Base-by-base conservation (phyloP, 2,797 vertebrate species). In the Hippopotamyrus pictus region DNA sequence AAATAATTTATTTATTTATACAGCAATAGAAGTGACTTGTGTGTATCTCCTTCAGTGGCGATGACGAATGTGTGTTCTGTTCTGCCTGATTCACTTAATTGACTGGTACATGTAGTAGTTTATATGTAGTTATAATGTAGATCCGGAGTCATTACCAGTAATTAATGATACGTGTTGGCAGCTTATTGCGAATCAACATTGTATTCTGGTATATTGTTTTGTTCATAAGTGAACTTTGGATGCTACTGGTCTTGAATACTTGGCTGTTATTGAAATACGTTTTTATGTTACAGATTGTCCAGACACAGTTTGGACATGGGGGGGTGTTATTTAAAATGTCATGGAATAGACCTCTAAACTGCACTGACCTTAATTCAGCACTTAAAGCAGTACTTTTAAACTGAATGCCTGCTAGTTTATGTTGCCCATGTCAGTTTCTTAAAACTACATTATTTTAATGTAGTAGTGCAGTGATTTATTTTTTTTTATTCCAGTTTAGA, bases 1-100 rank as follows among this genome's bases (percentile, higher is more conserved):
- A 90, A 53, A 54, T 82, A 37, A 82, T 85, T 22, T 91, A 91
- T 92, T 91, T 92, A 91, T 92, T 90, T 92, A 91, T 91, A 51
- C 82, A 89, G 51, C 85, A 69, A 44, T 54, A 48, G 33, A 25
- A 29, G 48, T 50, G 82, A 69, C 17, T 17, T 73, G 44, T 87
- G 29, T 87, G 50, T 29, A 25, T 50, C 22, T 22, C 62, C 62
- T 53, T 86, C 48, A 25, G 22, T 73, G 83, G 57, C 5, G 5
- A 89, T 57, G 14, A n/a, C 2, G 48, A 53, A 44, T 51, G n/a
- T 14, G 22, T 85, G 41, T 82, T 82, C 37, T 50, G 48, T 84
- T 44, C 48, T 85, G 83, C 83, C 48, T 85, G 82, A 48, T 79
- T 79, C 41, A 51, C 29, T 37, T 83, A 85, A 51, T 25, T 51